Evolutionary conservation across 2,113 vertebrate species (phyloP).

Genomic region (Petaurus breviceps): DNA sequence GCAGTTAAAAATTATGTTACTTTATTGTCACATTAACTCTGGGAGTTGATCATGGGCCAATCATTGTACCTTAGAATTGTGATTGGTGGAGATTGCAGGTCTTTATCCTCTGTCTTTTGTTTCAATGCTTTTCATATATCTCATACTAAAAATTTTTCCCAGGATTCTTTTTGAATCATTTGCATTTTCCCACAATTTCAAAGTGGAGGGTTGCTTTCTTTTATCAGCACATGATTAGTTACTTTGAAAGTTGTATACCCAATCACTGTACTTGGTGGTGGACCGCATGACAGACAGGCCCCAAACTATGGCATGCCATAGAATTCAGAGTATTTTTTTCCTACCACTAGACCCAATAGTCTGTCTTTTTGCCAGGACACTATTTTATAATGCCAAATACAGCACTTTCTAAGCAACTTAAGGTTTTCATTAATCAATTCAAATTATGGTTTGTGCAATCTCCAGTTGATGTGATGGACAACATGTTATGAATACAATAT

Average conservation of each 20-base stretch:
- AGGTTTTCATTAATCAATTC: constrained; percentile 18
- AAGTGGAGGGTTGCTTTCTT: constrained; percentile 37
- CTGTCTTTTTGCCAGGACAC: constrained; percentile 48
- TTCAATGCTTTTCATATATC: too few species aligned
- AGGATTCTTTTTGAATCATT: constrained; percentile 36
- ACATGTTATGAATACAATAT: constrained; percentile 17
- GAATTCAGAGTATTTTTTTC: constrained; percentile 26
- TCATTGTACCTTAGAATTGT: too few species aligned
- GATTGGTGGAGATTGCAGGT: too few species aligned
- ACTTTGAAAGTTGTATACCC: background rate
- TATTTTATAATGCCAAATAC: constrained; percentile 14
- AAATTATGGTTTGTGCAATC: constrained; percentile 16
- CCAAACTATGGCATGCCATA: background rate
- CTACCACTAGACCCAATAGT: background rate
- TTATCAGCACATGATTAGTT: constrained; percentile 7
- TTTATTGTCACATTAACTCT: too few species aligned
- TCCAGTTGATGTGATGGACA: constrained; percentile 15
- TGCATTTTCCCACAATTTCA: constrained; percentile 20
- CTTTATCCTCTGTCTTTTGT: too few species aligned
- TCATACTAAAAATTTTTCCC: background rate
- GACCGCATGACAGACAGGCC: constrained; percentile 33
- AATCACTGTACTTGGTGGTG: constrained; percentile 41
- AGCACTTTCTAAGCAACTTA: constrained; percentile 56
- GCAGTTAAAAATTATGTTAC: too few species aligned
- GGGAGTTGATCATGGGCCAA: too few species aligned